Evolutionary conservation across 2,113 vertebrate genomes (phyloP).

Genomic region (Tiliqua scincoides): DNA sequence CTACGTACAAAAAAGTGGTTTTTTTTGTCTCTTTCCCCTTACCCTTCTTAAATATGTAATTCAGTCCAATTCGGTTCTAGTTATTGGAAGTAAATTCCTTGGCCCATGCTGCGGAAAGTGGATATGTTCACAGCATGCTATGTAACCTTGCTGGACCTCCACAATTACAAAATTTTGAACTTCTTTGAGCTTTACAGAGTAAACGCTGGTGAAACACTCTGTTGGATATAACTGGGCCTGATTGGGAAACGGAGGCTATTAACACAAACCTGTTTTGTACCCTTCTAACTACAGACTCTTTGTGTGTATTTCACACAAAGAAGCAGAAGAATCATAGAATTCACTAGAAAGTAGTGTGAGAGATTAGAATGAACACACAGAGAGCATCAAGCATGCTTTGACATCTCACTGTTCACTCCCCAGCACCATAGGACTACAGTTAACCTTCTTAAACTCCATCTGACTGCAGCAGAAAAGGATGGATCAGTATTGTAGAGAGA

Average conservation of each 20-base stretch:
- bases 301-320: not conserved
- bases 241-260: not conserved
- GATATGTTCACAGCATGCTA: not conserved
- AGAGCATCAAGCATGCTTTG: not conserved
- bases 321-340: not conserved
- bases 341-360: not conserved
- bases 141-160: not conserved
- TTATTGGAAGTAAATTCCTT: not conserved
- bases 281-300: not conserved
- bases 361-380: not conserved
- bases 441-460: not conserved
- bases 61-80: not conserved
- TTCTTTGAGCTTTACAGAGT: not conserved
- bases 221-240: not conserved
- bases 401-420: not conserved
- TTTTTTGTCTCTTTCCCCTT: not conserved
- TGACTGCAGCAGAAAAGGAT: not conserved
- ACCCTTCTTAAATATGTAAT: not conserved
- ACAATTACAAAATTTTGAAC: not conserved
- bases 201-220: not conserved
- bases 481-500: conserved; percentile 1
- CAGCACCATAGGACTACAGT: not conserved
- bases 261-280: not conserved
- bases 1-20: not conserved
- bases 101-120: not conserved